Evolutionary conservation across 2,888 invertebrate genomes (phyloP).

Genomic region (Acleris holmiana): DNA sequence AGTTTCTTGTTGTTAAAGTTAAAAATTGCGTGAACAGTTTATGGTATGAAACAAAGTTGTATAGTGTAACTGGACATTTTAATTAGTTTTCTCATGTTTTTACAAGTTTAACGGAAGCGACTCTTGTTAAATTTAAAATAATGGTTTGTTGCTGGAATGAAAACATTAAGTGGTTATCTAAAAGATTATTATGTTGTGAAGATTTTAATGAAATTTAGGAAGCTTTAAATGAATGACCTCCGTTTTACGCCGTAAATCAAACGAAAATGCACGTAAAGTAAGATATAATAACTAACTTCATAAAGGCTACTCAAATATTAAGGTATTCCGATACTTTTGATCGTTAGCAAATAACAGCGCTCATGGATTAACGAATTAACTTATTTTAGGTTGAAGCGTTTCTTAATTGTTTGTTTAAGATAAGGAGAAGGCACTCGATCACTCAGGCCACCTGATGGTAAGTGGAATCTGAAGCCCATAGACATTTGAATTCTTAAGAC

Average conservation of each 20-base stretch:
- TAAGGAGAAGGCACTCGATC: too few species aligned
- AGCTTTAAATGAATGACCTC: conserved; percentile 20
- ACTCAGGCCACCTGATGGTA: too few species aligned
- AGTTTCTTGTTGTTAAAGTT: conserved; percentile 25
- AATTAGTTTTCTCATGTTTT: conserved; percentile 48
- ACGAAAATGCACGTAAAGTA: conserved; percentile 21
- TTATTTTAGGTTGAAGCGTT: too few species aligned
- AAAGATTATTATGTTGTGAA: conserved; percentile 27
- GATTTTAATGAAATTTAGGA: conserved; percentile 27
- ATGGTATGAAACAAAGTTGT: conserved; percentile 27
- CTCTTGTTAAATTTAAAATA: conserved; percentile 43
- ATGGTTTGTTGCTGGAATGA: conserved; percentile 38
- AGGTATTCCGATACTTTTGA: too few species aligned
- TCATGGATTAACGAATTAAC: too few species aligned
- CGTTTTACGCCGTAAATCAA: conserved; percentile 15
- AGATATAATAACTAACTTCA: conserved; percentile 7
- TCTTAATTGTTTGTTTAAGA: too few species aligned
- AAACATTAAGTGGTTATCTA: conserved; percentile 30
- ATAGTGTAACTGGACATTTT: conserved; percentile 44
- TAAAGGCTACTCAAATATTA: neutral
- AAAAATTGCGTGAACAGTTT: conserved; percentile 18
- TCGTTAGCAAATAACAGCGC: too few species aligned
- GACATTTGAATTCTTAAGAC: too few species aligned
- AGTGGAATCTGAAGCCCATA: too few species aligned
- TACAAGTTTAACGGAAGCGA: conserved; percentile 42